Base-by-base conservation (phyloP, 2,113 vertebrate genomes). In the Erythrolamprus reginae region DNA sequence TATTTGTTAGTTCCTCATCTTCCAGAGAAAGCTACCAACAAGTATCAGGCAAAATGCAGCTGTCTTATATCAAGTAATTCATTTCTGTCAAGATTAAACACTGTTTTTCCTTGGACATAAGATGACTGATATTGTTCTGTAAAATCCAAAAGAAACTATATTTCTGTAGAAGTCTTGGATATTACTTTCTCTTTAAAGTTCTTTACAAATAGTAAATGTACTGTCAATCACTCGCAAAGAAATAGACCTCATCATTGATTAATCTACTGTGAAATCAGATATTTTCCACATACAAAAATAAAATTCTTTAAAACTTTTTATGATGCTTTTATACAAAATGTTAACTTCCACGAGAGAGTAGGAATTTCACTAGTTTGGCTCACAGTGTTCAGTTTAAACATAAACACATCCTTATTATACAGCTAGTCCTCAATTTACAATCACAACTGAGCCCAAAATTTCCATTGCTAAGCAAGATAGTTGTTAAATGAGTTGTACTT, bases 51-150 rank as follows among this genome's bases (percentile, higher is more conserved):
- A 95, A 96, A 97, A 98, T 96, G 96, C 95, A 96, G 95, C 96
- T 96, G 96, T 97, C 96, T 96, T 87, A 82, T 94, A 96, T 96
- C 94, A 97, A 97, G 96, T 97, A 97, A 98, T 97, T 97, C 94
- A 96, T 98, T 98, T 97, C 96, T 97, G 96, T 97, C 97, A 97
- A 97, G 96, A 98, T 98, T 96, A 97, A 96, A 97, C 95, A 84
- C 77, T 55, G 10, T 84, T 96, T 96, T 96, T 96, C 91, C 88
- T 91, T 94, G 97, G 95, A 97, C 95, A 94, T 90, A 92, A 96
- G 95, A 97, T 97, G 96, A 97, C 96, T 97, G 97, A 97, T 97
- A 96, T 3, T 95, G 93, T 96, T 96, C 93, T 91, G 91, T 91
- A 87, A 93, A 95, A 96, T 96, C 93, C 88, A 92, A 95, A 94